Evolutionary conservation across 2,797 vertebrate genomes (phyloP).

Genomic region (Pseudopleuronectes americanus): DNA sequence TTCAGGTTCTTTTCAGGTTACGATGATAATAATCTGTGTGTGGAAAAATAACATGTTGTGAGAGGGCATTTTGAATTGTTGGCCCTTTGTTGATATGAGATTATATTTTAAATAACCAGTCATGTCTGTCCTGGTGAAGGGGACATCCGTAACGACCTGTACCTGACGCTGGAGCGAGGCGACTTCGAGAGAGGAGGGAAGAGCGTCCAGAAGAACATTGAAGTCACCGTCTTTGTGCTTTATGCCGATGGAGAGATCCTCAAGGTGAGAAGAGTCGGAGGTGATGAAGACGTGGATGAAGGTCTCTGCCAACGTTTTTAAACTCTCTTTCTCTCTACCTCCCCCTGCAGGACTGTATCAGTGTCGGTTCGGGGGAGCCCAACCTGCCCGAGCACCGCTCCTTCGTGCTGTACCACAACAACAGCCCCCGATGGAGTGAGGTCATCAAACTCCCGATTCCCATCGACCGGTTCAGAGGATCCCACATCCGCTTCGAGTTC

Average conservation of each 20-base stretch:
- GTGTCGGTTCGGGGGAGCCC: slow-evolving; percentile 93
- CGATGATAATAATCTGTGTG: too few relatives aligned
- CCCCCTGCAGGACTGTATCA: slow-evolving; percentile 92
- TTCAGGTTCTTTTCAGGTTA: too few relatives aligned
- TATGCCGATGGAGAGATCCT: slow-evolving; percentile 96
- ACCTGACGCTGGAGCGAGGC: slow-evolving; percentile 93
- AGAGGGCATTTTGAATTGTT: too few relatives aligned
- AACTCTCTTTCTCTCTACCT: background rate
- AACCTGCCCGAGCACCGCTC: slow-evolving; percentile 91
- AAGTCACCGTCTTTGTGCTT: slow-evolving; percentile 95
- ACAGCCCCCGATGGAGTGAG: slow-evolving; percentile 97
- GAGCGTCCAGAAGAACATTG: slow-evolving; percentile 98
- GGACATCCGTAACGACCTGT: slow-evolving; percentile 95
- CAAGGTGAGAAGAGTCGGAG: slow-evolving; percentile 69
- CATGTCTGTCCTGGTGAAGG: slow-evolving; percentile 73
- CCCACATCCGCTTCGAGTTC: slow-evolving; percentile 99
- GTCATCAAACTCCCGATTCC: slow-evolving; percentile 96
- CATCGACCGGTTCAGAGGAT: slow-evolving; percentile 95
- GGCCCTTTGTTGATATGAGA: too few relatives aligned
- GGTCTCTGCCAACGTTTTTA: too few relatives aligned
- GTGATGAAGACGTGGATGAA: too few relatives aligned
- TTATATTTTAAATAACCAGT: too few relatives aligned
- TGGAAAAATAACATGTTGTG: too few relatives aligned
- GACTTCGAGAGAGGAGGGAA: slow-evolving; percentile 98
- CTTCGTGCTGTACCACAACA: slow-evolving; percentile 98